Base-by-base conservation (phyloP, 2,888 invertebrate species). In the Neoitamus cyanurus region DNA sequence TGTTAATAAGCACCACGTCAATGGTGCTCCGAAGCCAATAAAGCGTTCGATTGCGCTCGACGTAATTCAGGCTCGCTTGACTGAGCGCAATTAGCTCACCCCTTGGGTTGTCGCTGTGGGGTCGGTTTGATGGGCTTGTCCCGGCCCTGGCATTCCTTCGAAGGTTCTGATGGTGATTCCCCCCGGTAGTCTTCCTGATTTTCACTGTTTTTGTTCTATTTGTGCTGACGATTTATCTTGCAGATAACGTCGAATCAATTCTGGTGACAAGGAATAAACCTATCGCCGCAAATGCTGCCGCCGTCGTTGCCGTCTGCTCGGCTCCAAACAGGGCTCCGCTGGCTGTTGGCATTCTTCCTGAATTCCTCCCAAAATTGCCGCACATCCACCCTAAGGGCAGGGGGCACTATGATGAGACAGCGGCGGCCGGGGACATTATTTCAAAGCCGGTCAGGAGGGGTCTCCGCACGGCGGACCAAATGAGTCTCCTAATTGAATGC, bases 41-140 rank as follows among this genome's bases (percentile, higher is more conserved):
- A 80, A 80, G 48, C 58, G 78, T 58, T 80, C 78, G 58, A 80
- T 80, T 48, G 58, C 78, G 31, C 58, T 80, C 58, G 20, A 30
- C 30, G 30, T 78, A 78, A 78, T 78, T 78, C 36, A 36, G 42
- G n/a, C 30, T 78, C 78, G 48, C 58, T 80, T 31, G 20, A 80
- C 78, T 80, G 78, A 48, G 58, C 58, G 15, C 78, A 80, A 80
- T 80, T 80, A 80, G 31, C 20, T 20, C 46, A 58, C 78, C 25
- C 42, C 75, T 73, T 4, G n/a, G n/a, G n/a, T n/a, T n/a, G 13
- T 42, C 28, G n/a, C 37, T 6, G 20, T 70, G 31, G 30, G 30
- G 30, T 31, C 20, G 70, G 25, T 15, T 11, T n/a, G 72, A 31
- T 31, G 30, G 72, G n/a, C 6, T 25, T 31, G 34, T 25, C 75